A percentile compares a stretch with the other conserved stretches of the same genome.
phyloP scores from a whole-genome alignment of 2,888 invertebrate genomes.

The Microplitis deprimator region DNA sequence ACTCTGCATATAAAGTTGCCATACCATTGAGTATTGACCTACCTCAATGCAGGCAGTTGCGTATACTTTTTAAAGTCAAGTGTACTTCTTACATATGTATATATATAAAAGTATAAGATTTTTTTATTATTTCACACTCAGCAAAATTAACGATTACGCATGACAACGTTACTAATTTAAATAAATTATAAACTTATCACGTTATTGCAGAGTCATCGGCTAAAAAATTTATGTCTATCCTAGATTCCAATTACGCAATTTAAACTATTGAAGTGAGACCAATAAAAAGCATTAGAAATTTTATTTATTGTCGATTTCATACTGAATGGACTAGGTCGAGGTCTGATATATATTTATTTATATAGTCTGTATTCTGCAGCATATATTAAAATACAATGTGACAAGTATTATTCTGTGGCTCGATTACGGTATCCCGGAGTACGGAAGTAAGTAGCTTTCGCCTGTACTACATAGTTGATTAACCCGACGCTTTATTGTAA shows the following conservation, averaged over 20 bases:
- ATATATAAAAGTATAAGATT: not conserved
- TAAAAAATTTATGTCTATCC: no score
- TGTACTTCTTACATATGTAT: not conserved
- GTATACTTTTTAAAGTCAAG: conserved; percentile 19
- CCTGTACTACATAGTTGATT: conserved; percentile 57
- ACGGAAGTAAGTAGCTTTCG: conserved; percentile 40
- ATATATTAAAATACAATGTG: not conserved
- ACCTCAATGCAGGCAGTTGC: conserved; percentile 47
- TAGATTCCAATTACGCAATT: no score
- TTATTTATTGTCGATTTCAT: not conserved
- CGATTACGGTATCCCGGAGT: not conserved
- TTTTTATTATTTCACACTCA: conserved; percentile 5
- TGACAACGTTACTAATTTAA: not conserved
- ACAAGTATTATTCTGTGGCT: not conserved
- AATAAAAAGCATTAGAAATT: not conserved
- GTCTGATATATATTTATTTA: not conserved
- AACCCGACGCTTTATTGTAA: conserved; percentile 50
- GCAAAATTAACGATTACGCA: not conserved
- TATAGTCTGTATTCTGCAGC: not conserved
- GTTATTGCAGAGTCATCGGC: not conserved
- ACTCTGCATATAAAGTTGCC: conserved; percentile 36
- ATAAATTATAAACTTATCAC: not conserved
- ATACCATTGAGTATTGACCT: conserved; percentile 49
- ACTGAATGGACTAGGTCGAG: not conserved
- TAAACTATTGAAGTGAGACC: not conserved